Percentiles rank a stretch among this genome's conserved stretches.
These are phyloP conservation scores for Leptatherina wallacei DNA, from an alignment of 2,797 vertebrate genomes.

Conservation along the genomic window DNA sequence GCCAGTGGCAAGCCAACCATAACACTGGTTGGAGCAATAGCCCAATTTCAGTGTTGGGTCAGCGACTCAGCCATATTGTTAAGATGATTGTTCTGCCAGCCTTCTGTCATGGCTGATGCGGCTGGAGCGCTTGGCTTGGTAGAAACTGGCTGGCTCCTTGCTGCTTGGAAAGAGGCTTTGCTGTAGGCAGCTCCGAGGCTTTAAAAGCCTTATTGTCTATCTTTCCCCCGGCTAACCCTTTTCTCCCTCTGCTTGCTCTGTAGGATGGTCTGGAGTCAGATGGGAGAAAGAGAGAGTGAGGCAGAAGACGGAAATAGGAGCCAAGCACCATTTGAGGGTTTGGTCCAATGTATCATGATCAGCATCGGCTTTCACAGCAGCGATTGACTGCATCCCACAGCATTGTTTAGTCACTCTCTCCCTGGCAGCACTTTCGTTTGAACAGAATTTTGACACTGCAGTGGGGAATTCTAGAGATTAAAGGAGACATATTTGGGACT, in stretches of 20 bases:
- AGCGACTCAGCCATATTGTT: slow-evolving; percentile 84
- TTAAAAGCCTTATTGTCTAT: slow-evolving; percentile 86
- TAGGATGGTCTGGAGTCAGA: slow-evolving; percentile 72
- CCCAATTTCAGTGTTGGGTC: slow-evolving; percentile 78
- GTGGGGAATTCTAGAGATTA: slow-evolving; percentile 83
- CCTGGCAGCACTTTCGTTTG: slow-evolving; percentile 78
- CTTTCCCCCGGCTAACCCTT: slow-evolving; percentile 74
- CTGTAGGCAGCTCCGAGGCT: slow-evolving; percentile 85
- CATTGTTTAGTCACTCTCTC: slow-evolving; percentile 81
- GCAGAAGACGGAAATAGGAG: slow-evolving; percentile 56
- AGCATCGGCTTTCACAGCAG: slow-evolving; percentile 78
- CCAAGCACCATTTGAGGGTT: slow-evolving; percentile 72
- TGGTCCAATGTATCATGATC: slow-evolving; percentile 82
- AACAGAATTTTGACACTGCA: slow-evolving; percentile 84
- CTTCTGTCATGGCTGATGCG: slow-evolving; percentile 85
- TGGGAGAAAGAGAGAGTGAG: slow-evolving; percentile 66
- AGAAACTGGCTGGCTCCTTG: slow-evolving; percentile 71
- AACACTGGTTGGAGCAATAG: slow-evolving; percentile 75
- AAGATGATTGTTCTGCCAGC: slow-evolving; percentile 87
- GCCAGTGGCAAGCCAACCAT: slow-evolving; percentile 73
- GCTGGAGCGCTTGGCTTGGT: slow-evolving; percentile 79
- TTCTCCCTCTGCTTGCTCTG: slow-evolving; percentile 70
- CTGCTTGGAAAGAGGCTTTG: slow-evolving; percentile 86
- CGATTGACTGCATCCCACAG: slow-evolving; percentile 71
- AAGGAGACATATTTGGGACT: slow-evolving; percentile 82